Percentiles rank a stretch among this genome's conserved stretches.
Conservation (phyloP, 1,140 invertebrate species). For the Papilio helenus region DNA sequence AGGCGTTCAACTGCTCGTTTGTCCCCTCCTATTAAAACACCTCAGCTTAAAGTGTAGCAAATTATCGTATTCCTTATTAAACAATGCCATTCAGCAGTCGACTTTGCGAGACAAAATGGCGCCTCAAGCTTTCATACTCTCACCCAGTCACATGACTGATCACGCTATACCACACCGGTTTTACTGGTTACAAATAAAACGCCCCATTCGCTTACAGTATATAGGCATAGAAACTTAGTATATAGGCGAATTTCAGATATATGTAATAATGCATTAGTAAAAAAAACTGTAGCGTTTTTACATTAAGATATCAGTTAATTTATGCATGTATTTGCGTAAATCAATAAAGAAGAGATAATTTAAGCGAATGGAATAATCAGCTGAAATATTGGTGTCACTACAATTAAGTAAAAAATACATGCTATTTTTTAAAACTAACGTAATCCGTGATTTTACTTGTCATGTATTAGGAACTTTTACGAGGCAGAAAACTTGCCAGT, state of each 20-base stretch:
- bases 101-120: constrained; percentile 31
- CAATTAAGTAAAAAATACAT: background rate
- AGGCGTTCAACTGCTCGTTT: background rate
- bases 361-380: background rate
- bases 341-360: background rate
- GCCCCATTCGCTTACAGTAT: constrained; percentile 16
- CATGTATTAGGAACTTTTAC: background rate
- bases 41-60: background rate
- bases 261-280: background rate
- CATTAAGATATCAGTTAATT: background rate
- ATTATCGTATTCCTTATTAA: background rate
- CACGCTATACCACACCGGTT: constrained; percentile 28
- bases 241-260: background rate
- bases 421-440: background rate
- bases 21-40: background rate
- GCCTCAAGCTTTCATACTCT: constrained; percentile 25
- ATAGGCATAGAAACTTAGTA: background rate
- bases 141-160: background rate
- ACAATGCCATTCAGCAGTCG: background rate
- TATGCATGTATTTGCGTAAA: background rate
- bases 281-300: background rate
- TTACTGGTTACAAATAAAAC: constrained; percentile 2
- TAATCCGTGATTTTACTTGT: background rate
- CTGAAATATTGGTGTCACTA: background rate
- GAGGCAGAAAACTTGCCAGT: too few species aligned